A percentile compares a stretch with the other conserved stretches of the same genome.
phyloP scores from a whole-genome alignment of 53 echinoderm and acorn worm genomes.

The Hippasteria phrygiana region DNA sequence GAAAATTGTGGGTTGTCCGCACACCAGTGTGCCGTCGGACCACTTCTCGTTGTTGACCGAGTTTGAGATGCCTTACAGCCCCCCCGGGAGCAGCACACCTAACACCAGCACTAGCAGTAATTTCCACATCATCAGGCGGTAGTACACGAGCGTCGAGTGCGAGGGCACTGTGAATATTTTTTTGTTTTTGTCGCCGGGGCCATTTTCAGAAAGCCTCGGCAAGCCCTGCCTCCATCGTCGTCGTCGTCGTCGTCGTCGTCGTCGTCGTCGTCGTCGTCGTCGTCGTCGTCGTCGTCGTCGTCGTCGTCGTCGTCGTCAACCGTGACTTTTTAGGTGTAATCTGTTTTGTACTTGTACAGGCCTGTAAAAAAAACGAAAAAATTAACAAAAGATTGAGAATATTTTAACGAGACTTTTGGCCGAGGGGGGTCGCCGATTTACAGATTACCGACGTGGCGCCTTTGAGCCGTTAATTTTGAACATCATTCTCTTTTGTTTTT shows the following conservation, averaged over 20 bases:
- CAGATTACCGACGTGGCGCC: background rate
- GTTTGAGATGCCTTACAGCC: slow-evolving; percentile 93
- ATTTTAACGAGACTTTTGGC: slow-evolving; percentile 30
- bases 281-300: background rate
- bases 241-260: background rate
- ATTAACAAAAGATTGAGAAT: slow-evolving; percentile 24
- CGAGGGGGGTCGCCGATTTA: no score
- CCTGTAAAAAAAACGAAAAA: slow-evolving; percentile 51
- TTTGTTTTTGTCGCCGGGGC: slow-evolving; percentile 1
- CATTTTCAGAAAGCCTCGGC: slow-evolving; percentile 49
- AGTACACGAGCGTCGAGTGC: slow-evolving; percentile 10
- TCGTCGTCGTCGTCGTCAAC: background rate
- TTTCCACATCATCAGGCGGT: slow-evolving; percentile 5
- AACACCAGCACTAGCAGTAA: slow-evolving; percentile 12
- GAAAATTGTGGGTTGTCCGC: slow-evolving; percentile 96
- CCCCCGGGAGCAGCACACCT: slow-evolving; percentile 31
- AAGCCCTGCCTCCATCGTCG: background rate
- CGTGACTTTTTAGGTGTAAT: slow-evolving; percentile 69
- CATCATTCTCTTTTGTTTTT: background rate
- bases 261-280: background rate
- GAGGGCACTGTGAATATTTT: slow-evolving; percentile 63
- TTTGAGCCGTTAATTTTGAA: background rate
- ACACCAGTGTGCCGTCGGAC: slow-evolving; percentile 91
- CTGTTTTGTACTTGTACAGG: slow-evolving; percentile 76
- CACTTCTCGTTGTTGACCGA: slow-evolving; percentile 96